These are phyloP conservation scores for Sebastes trivittatus DNA, from an alignment of 2,797 vertebrate genomes.

Conservation along the genomic window DNA sequence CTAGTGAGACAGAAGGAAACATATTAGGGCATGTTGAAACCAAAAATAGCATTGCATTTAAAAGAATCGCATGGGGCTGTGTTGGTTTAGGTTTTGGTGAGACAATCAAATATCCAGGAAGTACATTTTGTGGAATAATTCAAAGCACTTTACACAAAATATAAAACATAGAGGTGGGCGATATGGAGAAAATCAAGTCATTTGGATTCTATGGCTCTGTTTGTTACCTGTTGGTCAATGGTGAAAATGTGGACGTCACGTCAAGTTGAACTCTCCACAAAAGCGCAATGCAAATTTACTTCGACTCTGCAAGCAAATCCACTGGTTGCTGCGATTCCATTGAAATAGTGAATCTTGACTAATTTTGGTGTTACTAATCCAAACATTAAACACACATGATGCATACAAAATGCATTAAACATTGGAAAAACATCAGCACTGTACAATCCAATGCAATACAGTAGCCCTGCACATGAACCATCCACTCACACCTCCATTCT, in stretches of 20 bases:
- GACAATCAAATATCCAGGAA: background rate
- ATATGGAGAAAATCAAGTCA: too few relatives aligned
- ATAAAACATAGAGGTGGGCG: too few relatives aligned
- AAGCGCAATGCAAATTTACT: background rate
- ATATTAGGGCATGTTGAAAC: background rate
- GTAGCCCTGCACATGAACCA: background rate
- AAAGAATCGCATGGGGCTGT: background rate
- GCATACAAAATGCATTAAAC: background rate
- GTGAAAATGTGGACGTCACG: background rate
- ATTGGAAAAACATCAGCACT: background rate
- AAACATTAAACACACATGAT: too few relatives aligned
- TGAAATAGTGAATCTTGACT: background rate
- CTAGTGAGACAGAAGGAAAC: background rate
- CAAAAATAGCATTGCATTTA: background rate
- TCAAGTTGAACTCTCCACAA: background rate
- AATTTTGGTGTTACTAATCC: too few relatives aligned
- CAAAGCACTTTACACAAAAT: too few relatives aligned
- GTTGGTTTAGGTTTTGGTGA: background rate
- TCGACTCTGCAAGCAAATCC: background rate
- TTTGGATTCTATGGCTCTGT: background rate
- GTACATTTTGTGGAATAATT: background rate
- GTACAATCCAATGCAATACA: background rate
- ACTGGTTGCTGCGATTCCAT: background rate
- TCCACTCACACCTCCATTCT: constrained; percentile 14
- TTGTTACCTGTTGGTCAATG: background rate